Percentiles rank a stretch among this genome's conserved stretches.
Conservation (phyloP, 2,113 vertebrate genomes). For the Odocoileus virginianus region DNA sequence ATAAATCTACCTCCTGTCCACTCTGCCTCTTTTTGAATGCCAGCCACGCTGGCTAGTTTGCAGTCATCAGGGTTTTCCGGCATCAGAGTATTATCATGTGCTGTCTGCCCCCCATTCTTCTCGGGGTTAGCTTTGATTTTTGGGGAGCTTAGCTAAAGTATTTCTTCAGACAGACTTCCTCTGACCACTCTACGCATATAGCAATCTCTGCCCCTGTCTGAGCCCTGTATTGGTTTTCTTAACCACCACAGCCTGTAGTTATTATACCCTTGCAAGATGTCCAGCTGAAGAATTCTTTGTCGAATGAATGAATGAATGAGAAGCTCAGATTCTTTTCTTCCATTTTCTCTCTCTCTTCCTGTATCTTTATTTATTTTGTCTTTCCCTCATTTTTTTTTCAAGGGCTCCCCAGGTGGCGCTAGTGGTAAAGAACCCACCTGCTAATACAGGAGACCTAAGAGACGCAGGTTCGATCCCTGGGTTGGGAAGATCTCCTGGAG, state of each 20-base stretch:
- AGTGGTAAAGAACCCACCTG: neutral
- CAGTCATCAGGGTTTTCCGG: neutral
- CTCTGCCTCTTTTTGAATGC: neutral
- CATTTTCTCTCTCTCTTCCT: neutral
- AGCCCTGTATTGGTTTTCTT: neutral
- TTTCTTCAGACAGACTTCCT: neutral
- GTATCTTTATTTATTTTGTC: neutral
- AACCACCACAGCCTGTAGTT: neutral
- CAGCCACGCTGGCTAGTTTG: neutral
- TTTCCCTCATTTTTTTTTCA: neutral
- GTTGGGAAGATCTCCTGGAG: neutral
- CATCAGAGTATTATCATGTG: neutral
- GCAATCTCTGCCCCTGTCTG: neutral
- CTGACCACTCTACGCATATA: too few species aligned
- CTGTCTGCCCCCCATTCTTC: neutral
- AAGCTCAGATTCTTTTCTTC: neutral
- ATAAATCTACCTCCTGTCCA: neutral
- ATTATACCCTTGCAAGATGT: neutral
- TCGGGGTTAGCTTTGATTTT: neutral
- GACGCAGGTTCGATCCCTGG: accelerated
- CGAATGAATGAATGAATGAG: neutral
- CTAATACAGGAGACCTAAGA: neutral
- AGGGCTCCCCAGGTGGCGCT: neutral
- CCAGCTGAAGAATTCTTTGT: neutral
- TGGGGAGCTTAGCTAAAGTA: neutral